phyloP scores from a whole-genome alignment of 2,888 invertebrate species.

The Diarsia dahlii region DNA sequence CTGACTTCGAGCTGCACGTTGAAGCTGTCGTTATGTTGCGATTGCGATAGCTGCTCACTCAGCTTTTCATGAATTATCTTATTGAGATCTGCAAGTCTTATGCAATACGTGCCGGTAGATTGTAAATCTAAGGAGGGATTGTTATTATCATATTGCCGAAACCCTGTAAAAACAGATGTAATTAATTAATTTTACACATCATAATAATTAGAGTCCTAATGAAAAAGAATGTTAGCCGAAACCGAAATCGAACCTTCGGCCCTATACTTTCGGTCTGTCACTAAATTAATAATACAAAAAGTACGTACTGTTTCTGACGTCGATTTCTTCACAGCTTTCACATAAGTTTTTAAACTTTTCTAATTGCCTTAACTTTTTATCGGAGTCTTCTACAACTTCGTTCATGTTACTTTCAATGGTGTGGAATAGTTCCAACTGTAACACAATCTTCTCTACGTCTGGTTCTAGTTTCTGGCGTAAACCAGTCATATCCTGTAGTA shows the following conservation, averaged over 20 bases:
- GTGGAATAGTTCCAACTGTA: slow-evolving; percentile 56
- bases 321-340: slow-evolving; percentile 58
- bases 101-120: slow-evolving; percentile 61
- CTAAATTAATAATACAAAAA: neutral
- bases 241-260: neutral
- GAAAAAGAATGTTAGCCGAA: neutral
- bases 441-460: slow-evolving; percentile 47
- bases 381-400: slow-evolving; percentile 35
- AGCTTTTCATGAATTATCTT: slow-evolving; percentile 59
- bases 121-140: neutral
- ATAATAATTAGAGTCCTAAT: neutral
- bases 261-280: neutral
- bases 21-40: slow-evolving; percentile 5
- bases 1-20: slow-evolving; percentile 31
- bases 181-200: slow-evolving; percentile 1
- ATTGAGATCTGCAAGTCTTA: slow-evolving; percentile 65
- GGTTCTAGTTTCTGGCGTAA: slow-evolving; percentile 62
- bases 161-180: slow-evolving; percentile 25
- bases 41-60: slow-evolving; percentile 32
- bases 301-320: slow-evolving; percentile 30
- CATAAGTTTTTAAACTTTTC: slow-evolving; percentile 65
- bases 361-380: slow-evolving; percentile 51
- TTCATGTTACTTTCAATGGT: slow-evolving; percentile 49
- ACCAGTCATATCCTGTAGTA: slow-evolving; percentile 68
- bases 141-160: neutral